These are phyloP conservation scores for Bufotes viridis DNA, from an alignment of 2,797 vertebrate genomes.

Conservation along the genomic window DNA sequence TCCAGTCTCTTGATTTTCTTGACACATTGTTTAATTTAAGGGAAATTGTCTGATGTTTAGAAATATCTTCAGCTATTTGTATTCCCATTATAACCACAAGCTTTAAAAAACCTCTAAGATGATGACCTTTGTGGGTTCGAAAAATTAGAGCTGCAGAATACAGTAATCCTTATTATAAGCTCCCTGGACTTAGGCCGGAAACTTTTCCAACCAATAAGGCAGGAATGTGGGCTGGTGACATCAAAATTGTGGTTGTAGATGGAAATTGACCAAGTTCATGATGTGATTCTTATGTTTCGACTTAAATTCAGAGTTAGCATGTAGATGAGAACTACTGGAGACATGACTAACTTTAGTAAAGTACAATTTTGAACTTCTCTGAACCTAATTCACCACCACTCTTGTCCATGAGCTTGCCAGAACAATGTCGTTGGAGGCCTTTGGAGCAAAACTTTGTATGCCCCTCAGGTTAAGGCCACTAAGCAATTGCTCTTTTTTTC, in stretches of 20 bases:
- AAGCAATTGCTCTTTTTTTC: no score
- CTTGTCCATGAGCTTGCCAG: no score
- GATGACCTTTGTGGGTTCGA: background rate
- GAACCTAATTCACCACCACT: background rate
- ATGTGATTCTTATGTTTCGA: background rate
- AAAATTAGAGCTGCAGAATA: background rate
- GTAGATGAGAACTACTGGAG: background rate
- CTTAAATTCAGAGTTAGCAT: background rate
- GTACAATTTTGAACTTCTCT: background rate
- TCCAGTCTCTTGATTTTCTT: background rate
- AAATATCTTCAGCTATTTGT: slow-evolving; percentile 1
- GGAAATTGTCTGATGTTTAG: slow-evolving; percentile 15
- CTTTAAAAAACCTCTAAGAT: background rate
- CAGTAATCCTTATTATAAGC: slow-evolving; percentile 4
- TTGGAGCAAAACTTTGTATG: no score
- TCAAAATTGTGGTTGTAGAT: slow-evolving; percentile 2
- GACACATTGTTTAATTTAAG: background rate
- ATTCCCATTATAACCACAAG: background rate
- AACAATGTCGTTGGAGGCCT: no score
- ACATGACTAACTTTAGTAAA: background rate
- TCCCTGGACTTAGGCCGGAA: background rate
- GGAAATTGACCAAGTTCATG: background rate
- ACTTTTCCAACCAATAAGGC: background rate
- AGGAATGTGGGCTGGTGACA: background rate
- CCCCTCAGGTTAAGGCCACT: no score